Evolutionary conservation across 2,113 vertebrate genomes (phyloP).

Genomic region (Atlantisia rogersi): DNA sequence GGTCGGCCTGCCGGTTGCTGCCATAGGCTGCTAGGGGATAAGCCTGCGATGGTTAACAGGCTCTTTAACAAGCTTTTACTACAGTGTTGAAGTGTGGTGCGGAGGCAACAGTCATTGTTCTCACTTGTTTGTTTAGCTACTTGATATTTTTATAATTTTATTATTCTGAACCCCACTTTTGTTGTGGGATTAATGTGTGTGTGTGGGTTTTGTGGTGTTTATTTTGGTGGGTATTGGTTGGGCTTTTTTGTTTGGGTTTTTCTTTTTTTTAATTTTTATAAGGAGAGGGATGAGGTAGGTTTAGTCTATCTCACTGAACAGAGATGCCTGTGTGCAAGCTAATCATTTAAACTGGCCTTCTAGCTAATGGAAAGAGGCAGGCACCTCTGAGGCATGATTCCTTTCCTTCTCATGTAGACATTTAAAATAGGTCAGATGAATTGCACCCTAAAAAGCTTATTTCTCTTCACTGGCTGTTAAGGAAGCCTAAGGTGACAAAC

Average conservation of each 20-base stretch:
- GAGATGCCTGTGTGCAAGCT: not conserved
- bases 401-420: not conserved
- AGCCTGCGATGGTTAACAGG: not conserved
- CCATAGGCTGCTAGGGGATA: not conserved
- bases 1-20: rapidly evolving
- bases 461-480: conserved; percentile 6
- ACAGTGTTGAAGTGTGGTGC: not conserved
- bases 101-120: not conserved
- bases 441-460: not conserved
- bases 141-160: not conserved
- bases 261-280: not conserved
- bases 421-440: conserved; percentile 16
- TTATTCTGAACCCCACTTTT: not conserved
- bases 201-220: not conserved
- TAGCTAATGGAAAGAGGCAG: not conserved
- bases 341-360: not conserved
- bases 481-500: conserved; percentile 35
- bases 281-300: not conserved
- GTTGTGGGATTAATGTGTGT: not conserved
- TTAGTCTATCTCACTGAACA: not conserved
- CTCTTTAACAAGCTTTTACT: not conserved
- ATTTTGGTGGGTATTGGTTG: not conserved
- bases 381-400: not conserved
- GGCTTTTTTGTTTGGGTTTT: not conserved
- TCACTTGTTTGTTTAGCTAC: not conserved